Base-by-base conservation (phyloP, 2,113 vertebrate genomes). In the Sander vitreus region DNA sequence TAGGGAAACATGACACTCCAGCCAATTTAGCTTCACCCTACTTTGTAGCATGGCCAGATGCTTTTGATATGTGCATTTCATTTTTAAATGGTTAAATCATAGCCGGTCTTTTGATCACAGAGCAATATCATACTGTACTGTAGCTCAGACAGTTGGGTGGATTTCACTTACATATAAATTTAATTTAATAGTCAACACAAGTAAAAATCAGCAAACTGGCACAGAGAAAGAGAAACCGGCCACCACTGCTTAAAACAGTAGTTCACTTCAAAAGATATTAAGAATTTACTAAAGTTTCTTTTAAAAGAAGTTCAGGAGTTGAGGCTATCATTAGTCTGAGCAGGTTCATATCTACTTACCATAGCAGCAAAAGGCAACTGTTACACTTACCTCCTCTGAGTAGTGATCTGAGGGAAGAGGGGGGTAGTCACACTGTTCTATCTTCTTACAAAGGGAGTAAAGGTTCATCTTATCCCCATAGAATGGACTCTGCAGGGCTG, bases 391-490 rank as follows among this genome's bases (percentile, higher is more conserved):
- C 94, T 99, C 97, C 91, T 98, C 97, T 59, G 98, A 99, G 89
- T 99, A 99, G 96, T 99, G 98, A 96, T 99, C 98, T 85, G 98
- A 97, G n/a, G 98, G 98, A 74, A 99, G 97, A 53, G 98, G 98
- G 12, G 98, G 98, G 90, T 99, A 99, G 96, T 99, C 97, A 53
- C 98, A 99, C 92, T 99, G 98, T 84, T 99, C 98, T 88, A 99
- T 99, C 96, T 99, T 99, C 97, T 99, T 99, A 94, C 98, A 99
- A 86, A 99, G 95, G 0, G 98, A 99, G 92, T 98, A 99, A 74
- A 99, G 94, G 92, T 99, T 99, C 98, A 99, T 99, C 94, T 99
- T 99, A 93, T 99, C 98, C 76, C 97, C 98, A 9, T 99, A 99
- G 95, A 99, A 99, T 4, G 98, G 98, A 92, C 98, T 99, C 95